These are phyloP conservation scores for Scolopax mira DNA, from an alignment of 2,113 vertebrate genomes.

Conservation along the genomic window DNA sequence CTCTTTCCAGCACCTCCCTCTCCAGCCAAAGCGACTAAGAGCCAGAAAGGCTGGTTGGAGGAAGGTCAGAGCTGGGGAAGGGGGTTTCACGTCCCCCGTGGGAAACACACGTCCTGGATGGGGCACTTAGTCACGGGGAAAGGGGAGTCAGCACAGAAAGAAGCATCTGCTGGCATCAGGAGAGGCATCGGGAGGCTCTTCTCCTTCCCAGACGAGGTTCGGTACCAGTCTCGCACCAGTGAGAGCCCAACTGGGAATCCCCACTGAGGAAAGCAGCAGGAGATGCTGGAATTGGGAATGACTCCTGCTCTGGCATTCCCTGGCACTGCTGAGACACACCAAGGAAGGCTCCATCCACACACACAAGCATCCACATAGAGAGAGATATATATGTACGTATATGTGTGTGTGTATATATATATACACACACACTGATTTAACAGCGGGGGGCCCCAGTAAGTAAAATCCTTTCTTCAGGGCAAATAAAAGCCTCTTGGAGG, in stretches of 20 bases:
- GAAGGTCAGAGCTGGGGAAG: background rate
- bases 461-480: background rate
- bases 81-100: fast-evolving
- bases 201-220: background rate
- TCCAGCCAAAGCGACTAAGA: background rate
- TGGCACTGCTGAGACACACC: background rate
- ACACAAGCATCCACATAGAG: fast-evolving
- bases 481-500: background rate
- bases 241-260: background rate
- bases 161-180: no score
- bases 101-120: fast-evolving
- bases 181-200: fast-evolving
- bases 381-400: no score
- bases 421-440: background rate
- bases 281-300: fast-evolving
- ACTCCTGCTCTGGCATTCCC: background rate
- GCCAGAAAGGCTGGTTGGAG: background rate
- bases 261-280: background rate
- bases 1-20: background rate
- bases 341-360: fast-evolving
- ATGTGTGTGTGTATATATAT: background rate
- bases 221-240: fast-evolving
- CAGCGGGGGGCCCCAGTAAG: background rate
- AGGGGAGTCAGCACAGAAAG: fast-evolving
- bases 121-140: fast-evolving